Percentiles rank a stretch among this genome's conserved stretches.
Conservation (phyloP, 2,888 invertebrate species). For the Drosophila testacea region DNA sequence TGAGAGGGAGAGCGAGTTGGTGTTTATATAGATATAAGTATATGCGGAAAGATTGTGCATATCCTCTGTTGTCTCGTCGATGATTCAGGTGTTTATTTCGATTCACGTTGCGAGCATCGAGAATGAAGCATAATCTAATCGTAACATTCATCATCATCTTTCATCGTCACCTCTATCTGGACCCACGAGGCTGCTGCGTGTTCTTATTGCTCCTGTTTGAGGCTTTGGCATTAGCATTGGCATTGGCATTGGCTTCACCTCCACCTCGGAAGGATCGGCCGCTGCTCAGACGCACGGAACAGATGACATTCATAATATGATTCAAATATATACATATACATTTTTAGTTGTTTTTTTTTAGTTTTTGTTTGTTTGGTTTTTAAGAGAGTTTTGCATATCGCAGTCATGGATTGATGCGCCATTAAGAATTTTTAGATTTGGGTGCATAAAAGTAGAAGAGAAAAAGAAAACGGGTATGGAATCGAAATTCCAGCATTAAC, state of each 20-base stretch:
- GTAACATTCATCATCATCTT: slow-evolving; percentile 10
- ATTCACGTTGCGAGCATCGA: slow-evolving; percentile 19
- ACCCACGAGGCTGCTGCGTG: slow-evolving; percentile 52
- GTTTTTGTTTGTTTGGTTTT: slow-evolving; percentile 12
- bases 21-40: neutral
- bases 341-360: neutral
- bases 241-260: slow-evolving; percentile 6
- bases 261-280: slow-evolving; percentile 19
- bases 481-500: slow-evolving; percentile 82
- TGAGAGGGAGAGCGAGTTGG: slow-evolving; percentile 1
- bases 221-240: slow-evolving; percentile 32
- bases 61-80: slow-evolving; percentile 30
- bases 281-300: slow-evolving; percentile 46
- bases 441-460: slow-evolving; percentile 74
- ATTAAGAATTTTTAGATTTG: slow-evolving; percentile 28
- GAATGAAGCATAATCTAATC: slow-evolving; percentile 20
- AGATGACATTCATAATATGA: slow-evolving; percentile 6
- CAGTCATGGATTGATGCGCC: slow-evolving; percentile 26
- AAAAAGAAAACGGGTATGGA: slow-evolving; percentile 81
- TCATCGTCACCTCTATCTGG: slow-evolving; percentile 33
- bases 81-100: slow-evolving; percentile 12
- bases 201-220: slow-evolving; percentile 58
- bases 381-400: slow-evolving; percentile 23
- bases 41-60: slow-evolving; percentile 8
- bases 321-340: neutral